Percentiles rank a stretch among this genome's conserved stretches.
Conservation (phyloP, 2,888 invertebrate genomes). For the Catocala fraxini region DNA sequence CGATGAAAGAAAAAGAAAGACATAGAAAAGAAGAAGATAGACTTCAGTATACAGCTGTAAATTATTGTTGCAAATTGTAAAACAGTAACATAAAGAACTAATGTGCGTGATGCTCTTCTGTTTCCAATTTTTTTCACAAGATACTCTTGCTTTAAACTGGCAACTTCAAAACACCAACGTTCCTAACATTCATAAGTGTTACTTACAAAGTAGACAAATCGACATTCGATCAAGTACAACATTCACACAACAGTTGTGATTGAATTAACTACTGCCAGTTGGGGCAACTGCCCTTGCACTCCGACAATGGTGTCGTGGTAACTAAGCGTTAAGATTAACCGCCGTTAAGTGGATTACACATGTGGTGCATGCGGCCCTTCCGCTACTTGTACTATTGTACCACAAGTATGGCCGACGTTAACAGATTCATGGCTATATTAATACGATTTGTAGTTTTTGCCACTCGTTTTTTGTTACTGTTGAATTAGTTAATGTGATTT, state of each 20-base stretch:
- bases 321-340: conserved; percentile 66
- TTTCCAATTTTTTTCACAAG: no score
- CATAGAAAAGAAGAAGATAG: no score
- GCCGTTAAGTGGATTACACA: conserved; percentile 78
- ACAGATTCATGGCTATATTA: conserved; percentile 33
- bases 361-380: conserved; percentile 68
- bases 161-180: no score
- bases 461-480: conserved; percentile 13
- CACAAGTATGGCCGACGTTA: conserved; percentile 37
- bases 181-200: no score
- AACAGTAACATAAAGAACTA: no score
- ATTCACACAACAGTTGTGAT: conserved; percentile 65
- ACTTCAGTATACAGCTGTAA: no score
- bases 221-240: not conserved
- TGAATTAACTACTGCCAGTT: conserved; percentile 62
- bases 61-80: no score
- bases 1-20: no score
- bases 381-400: conserved; percentile 45
- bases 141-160: no score
- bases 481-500: not conserved
- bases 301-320: conserved; percentile 53
- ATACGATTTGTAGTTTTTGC: conserved; percentile 22
- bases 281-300: conserved; percentile 52
- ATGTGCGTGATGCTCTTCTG: no score
- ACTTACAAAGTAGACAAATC: no score